Evolutionary conservation across 2,113 vertebrate species (phyloP).

Genomic region (Phaethornis superciliosus): DNA sequence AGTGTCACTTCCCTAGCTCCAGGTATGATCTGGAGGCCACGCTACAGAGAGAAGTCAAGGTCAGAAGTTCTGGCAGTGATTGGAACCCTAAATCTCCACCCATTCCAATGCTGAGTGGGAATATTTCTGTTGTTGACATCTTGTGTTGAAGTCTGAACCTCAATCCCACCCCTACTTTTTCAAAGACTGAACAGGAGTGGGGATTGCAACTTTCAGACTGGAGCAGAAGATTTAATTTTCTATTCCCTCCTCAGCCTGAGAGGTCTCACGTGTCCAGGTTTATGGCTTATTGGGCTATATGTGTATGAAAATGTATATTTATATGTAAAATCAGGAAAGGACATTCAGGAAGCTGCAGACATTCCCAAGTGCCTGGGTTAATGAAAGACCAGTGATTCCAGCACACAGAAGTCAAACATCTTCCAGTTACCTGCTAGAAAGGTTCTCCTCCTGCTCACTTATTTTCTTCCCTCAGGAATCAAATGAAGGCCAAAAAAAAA

Average conservation of each 20-base stretch:
- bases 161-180: background rate
- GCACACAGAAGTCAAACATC: no score
- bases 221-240: background rate
- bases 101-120: fast-evolving
- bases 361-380: background rate
- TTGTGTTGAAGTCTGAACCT: background rate
- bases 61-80: background rate
- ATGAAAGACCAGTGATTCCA: background rate
- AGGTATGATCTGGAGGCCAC: background rate
- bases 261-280: background rate
- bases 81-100: background rate
- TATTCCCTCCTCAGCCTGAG: background rate
- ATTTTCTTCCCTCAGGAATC: background rate
- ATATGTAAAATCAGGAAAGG: no score
- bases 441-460: no score
- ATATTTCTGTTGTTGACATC: fast-evolving
- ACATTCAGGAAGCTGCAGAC: background rate
- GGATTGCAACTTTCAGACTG: background rate
- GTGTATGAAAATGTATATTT: no score
- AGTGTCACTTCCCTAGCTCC: background rate
- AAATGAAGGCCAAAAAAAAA: background rate
- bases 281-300: background rate
- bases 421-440: background rate
- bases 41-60: background rate
- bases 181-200: background rate